Evolutionary conservation across 2,888 invertebrate genomes (phyloP).

Genomic region (Sphinx pinastri): DNA sequence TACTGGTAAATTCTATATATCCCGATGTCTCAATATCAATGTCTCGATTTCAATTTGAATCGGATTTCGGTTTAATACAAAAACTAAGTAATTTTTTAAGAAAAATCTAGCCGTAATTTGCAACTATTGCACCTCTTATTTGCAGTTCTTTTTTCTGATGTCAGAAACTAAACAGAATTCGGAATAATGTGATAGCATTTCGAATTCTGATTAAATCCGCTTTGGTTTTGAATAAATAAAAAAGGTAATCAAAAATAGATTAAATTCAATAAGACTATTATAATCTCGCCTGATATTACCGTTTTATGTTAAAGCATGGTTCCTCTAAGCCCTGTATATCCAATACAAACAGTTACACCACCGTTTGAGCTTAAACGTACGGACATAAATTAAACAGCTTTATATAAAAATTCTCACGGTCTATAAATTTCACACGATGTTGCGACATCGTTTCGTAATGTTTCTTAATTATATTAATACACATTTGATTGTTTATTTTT

Average conservation of each 20-base stretch:
- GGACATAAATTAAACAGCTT: slow-evolving; percentile 5
- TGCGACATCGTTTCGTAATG: slow-evolving; percentile 31
- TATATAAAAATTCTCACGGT: slow-evolving; percentile 36
- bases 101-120: too few species aligned
- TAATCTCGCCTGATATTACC: background rate
- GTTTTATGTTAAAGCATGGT: background rate
- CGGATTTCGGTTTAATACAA: too few species aligned
- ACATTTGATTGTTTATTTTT: background rate
- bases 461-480: slow-evolving; percentile 7
- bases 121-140: too few species aligned
- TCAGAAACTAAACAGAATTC: too few species aligned
- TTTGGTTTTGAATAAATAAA: too few species aligned
- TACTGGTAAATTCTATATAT: background rate
- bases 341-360: slow-evolving; percentile 12
- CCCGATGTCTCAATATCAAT: too few species aligned
- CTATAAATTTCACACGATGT: slow-evolving; percentile 39
- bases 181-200: too few species aligned
- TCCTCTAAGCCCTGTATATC: background rate
- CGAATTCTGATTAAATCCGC: too few species aligned
- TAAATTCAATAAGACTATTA: too few species aligned
- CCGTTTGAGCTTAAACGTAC: background rate
- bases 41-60: too few species aligned
- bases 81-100: too few species aligned
- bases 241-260: background rate
- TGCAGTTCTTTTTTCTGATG: too few species aligned